Evolutionary conservation across 2,797 vertebrate genomes (phyloP).

Genomic region (Periophthalmus magnuspinnatus): DNA sequence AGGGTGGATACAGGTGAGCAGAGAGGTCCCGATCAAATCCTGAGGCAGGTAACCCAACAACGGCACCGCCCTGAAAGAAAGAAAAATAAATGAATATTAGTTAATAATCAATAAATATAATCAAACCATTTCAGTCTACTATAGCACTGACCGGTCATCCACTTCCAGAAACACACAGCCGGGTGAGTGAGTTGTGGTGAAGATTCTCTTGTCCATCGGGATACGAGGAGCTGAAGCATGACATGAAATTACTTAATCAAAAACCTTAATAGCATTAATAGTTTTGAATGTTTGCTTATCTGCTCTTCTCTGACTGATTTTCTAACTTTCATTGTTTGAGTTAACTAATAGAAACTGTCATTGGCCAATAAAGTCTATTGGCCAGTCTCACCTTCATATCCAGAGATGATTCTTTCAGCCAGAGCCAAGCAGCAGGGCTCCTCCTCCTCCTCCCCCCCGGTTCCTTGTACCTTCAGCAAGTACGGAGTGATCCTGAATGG

Average conservation of each 20-base stretch:
- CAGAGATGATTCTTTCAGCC: slow-evolving; percentile 89
- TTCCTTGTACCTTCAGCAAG: slow-evolving; percentile 77
- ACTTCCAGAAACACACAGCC: slow-evolving; percentile 91
- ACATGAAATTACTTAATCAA: not conserved
- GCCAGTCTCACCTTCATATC: slow-evolving; percentile 82
- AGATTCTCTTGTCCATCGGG: slow-evolving; percentile 89
- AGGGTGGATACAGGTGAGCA: slow-evolving; percentile 84
- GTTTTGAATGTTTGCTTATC: too few species aligned
- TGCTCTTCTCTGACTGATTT: too few species aligned
- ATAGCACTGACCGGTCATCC: slow-evolving; percentile 82
- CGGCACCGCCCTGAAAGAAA: slow-evolving; percentile 80
- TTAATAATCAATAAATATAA: not conserved
- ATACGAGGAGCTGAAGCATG: slow-evolving; percentile 83
- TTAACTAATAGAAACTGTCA: too few species aligned
- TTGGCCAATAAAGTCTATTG: too few species aligned
- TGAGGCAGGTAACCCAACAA: slow-evolving; percentile 89
- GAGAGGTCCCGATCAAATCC: slow-evolving; percentile 85
- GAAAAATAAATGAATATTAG: not conserved
- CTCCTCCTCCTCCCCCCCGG: slow-evolving; percentile 69
- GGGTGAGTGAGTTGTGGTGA: slow-evolving; percentile 91
- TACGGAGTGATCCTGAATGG: slow-evolving; percentile 87
- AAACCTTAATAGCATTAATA: not conserved
- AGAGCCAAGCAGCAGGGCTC: slow-evolving; percentile 86
- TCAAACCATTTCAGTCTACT: not conserved
- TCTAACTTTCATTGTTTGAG: slow-evolving; percentile 82